These are phyloP conservation scores for Gobionotothen gibberifrons DNA, from an alignment of 2,797 vertebrate species.

Conservation along the genomic window DNA sequence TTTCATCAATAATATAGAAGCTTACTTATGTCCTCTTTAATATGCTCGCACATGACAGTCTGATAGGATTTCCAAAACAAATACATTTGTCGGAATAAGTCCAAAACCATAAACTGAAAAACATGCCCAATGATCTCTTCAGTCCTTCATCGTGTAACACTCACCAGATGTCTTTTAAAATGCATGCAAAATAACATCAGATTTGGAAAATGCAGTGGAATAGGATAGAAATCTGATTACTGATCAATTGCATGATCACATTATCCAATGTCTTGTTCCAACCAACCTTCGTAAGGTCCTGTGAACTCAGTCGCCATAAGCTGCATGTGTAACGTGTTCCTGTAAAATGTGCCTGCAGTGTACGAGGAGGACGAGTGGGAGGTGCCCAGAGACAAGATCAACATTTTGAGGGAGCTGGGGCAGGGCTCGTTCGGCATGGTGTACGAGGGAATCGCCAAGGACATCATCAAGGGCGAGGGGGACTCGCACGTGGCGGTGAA, in stretches of 20 bases:
- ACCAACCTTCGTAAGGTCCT: not conserved
- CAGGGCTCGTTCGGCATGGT: conserved; percentile 99
- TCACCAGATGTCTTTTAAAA: not conserved
- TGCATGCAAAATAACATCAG: not conserved
- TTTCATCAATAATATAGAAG: not conserved
- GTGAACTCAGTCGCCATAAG: not conserved
- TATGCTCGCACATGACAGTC: not conserved
- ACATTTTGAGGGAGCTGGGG: conserved; percentile 91
- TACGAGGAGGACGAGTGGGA: conserved; percentile 98
- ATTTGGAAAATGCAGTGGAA: not conserved
- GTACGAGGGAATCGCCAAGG: conserved; percentile 94
- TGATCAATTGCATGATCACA: not conserved
- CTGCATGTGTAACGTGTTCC: not conserved
- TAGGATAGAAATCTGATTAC: not conserved
- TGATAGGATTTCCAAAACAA: conserved; percentile 7
- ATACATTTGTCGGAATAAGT: not conserved
- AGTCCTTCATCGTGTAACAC: not conserved
- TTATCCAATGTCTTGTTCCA: not conserved
- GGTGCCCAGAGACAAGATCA: conserved; percentile 93
- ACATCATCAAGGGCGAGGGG: conserved; percentile 91
- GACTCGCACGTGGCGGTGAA: conserved; percentile 93
- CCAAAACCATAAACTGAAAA: not conserved
- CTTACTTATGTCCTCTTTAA: not conserved
- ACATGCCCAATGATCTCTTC: not conserved
- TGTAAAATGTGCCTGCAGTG: conserved; percentile 78